Evolutionary conservation across 1,140 invertebrate genomes (phyloP).

Genomic region (Cheumatopsyche charites): DNA sequence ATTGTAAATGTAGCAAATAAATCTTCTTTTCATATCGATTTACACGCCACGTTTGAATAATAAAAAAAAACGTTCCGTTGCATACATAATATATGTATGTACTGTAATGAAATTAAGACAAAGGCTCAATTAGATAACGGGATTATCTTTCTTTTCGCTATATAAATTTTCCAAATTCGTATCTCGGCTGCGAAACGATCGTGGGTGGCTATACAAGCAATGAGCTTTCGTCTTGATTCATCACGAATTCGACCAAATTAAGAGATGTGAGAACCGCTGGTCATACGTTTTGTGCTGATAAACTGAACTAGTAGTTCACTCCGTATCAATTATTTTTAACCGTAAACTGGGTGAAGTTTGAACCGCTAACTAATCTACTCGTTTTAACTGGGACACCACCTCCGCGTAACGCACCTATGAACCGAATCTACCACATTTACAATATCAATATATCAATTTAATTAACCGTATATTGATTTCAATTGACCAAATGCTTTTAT

Average conservation of each 20-base stretch:
- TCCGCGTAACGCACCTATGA: constrained; percentile 10
- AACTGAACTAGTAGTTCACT: not conserved
- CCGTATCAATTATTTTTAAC: constrained; percentile 29
- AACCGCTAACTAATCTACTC: constrained; percentile 28
- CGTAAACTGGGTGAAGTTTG: constrained; percentile 27
- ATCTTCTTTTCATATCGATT: too few species aligned
- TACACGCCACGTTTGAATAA: too few species aligned
- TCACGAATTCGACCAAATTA: too few species aligned
- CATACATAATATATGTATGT: too few species aligned
- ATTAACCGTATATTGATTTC: too few species aligned
- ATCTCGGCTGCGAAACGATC: too few species aligned
- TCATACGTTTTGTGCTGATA: not conserved
- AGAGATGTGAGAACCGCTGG: constrained; percentile 14
- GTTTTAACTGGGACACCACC: constrained; percentile 10
- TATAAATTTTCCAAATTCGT: not conserved
- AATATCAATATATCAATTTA: not conserved
- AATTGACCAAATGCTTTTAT: too few species aligned
- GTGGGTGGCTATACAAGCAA: too few species aligned
- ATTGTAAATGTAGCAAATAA: too few species aligned
- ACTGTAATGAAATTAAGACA: constrained; percentile 3
- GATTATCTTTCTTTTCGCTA: too few species aligned
- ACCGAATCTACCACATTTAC: not conserved
- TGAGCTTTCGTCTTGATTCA: too few species aligned
- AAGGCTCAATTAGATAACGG: constrained; percentile 8
- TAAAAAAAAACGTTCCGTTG: too few species aligned